Base-by-base conservation (phyloP, 2,888 invertebrate species). In the Dynastes maya region DNA sequence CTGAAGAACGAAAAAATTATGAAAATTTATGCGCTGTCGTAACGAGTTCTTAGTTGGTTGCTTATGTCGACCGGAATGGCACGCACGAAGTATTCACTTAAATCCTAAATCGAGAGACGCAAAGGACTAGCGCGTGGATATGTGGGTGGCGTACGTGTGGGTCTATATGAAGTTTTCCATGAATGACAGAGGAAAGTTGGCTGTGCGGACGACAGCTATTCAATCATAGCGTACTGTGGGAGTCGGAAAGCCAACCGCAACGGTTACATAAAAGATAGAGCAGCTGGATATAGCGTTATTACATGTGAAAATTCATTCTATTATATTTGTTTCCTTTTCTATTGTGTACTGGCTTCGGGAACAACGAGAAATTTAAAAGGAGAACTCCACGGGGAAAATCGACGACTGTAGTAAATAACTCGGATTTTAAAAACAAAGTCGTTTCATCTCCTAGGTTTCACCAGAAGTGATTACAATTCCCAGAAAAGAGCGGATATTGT, bases 181-280 rank as follows among this genome's bases (percentile, higher is more conserved):
- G 68, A 68, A 68, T 68, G 68, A 68, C 51, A 68, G 68, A 68
- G 51, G 68, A 68, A 63, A 75, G 63, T 75, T 75, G 45, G 63
- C 55, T 32, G 40, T 75, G 75, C 27, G 22, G 75, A 45, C 75
- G 75, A 75, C 75, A 75, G 75, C 63, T 27, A 64, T 75, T 75
- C 63, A 75, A 75, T 75, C 75, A 75, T 75, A 75, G 40, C 75
- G 29, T 51, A 29, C 49, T 49, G 16, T 11, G 68, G 51, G 29
- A 27, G 68, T 51, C 49, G 51, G 51, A 51, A 51, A 51, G 51
- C 51, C 51, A 68, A 51, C 22, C 51, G 51, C 51, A 68, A 29
- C 51, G 11, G 63, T 32, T 32, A 63, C 49, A 51, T 51, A 68
- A 16, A 51, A 51, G 51, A 68, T 68, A 45, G 45, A 45, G 13